These are phyloP conservation scores for Aromia moschata DNA, from an alignment of 2,888 invertebrate species.

Conservation along the genomic window DNA sequence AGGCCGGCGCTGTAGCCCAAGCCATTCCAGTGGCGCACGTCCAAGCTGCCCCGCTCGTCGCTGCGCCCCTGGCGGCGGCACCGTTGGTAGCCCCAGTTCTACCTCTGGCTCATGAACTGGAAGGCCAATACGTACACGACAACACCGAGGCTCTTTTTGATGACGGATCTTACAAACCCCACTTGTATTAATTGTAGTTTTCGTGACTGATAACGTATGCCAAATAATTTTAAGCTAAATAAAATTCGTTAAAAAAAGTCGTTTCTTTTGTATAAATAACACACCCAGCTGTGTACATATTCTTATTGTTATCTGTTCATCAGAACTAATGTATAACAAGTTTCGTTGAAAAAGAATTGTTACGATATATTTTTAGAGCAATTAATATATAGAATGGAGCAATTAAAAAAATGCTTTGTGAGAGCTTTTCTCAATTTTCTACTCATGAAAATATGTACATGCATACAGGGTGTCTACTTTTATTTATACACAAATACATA, in stretches of 20 bases:
- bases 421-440: no score
- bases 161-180: conserved; percentile 52
- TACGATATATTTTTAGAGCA: no score
- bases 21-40: conserved; percentile 18
- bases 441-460: no score
- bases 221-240: conserved; percentile 10
- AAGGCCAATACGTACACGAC: conserved; percentile 50
- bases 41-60: conserved; percentile 28
- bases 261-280: no score
- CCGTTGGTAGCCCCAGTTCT: conserved; percentile 1
- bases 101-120: conserved; percentile 38
- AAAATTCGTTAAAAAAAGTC: conserved; percentile 1
- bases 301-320: no score
- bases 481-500: no score
- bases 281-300: no score
- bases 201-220: not conserved
- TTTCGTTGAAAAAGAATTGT: no score
- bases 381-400: no score
- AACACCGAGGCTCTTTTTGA: conserved; percentile 48
- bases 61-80: conserved; percentile 26
- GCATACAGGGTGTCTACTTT: no score
- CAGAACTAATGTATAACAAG: no score
- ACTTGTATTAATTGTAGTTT: conserved; percentile 10
- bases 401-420: no score
- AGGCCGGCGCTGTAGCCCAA: conserved; percentile 34